These are phyloP conservation scores for Acropora yongei DNA, from an alignment of 64 coral and sea anemone genomes.

Conservation along the genomic window DNA sequence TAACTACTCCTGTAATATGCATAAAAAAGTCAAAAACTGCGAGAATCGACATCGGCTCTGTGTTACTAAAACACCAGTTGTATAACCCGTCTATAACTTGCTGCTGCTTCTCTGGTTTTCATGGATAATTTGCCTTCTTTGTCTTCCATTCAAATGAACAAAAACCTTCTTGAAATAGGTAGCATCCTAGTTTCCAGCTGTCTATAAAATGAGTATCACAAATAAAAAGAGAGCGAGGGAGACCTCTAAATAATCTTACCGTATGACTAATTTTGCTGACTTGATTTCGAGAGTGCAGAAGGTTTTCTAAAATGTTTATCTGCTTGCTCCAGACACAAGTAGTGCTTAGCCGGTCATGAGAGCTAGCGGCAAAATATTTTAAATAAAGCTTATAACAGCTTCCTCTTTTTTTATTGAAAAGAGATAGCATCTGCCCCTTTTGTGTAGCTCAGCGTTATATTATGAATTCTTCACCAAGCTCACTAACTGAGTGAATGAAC, in stretches of 20 bases:
- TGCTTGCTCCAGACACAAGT: too few relatives aligned
- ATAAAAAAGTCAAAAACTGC: not conserved
- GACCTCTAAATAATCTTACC: not conserved
- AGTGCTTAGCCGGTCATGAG: not conserved
- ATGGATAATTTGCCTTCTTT: conserved; percentile 27
- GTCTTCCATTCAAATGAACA: conserved; percentile 1
- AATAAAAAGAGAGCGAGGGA: not conserved
- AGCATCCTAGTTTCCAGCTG: conserved; percentile 9
- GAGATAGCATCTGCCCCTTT: conserved; percentile 24
- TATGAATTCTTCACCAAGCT: not conserved
- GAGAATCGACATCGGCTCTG: not conserved
- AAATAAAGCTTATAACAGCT: conserved; percentile 5
- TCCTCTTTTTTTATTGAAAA: not conserved
- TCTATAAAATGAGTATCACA: not conserved
- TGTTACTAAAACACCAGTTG: not conserved
- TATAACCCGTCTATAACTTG: not conserved
- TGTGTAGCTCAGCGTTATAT: conserved; percentile 12
- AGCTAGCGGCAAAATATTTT: not conserved
- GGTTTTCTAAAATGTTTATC: too few relatives aligned
- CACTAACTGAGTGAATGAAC: conserved; percentile 25
- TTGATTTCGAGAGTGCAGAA: not conserved
- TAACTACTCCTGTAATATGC: not conserved
- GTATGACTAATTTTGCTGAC: not conserved
- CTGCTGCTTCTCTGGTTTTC: not conserved
- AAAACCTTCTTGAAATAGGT: conserved; percentile 12